These are phyloP conservation scores for Tympanoctomys barrerae DNA, from an alignment of 2,797 vertebrate genomes.

Conservation along the genomic window DNA sequence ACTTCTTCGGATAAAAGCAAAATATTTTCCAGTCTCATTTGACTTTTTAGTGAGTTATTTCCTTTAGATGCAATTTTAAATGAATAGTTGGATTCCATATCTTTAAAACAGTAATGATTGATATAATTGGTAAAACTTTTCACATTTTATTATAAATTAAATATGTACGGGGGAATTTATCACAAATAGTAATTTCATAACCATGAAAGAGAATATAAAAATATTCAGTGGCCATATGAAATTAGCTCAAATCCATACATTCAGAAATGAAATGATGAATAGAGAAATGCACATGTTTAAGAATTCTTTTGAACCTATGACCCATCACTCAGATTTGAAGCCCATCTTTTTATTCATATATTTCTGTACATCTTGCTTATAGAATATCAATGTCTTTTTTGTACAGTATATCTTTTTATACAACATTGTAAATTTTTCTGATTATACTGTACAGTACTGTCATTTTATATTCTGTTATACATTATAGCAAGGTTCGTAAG, in stretches of 20 bases:
- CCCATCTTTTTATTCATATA: background rate
- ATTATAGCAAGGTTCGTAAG: background rate
- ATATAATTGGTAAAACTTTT: background rate
- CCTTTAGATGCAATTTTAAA: background rate
- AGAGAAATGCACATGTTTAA: background rate
- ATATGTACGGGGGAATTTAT: background rate
- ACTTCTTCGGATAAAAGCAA: background rate
- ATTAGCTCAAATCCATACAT: background rate
- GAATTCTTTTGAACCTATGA: background rate
- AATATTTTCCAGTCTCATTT: background rate
- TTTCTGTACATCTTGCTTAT: background rate
- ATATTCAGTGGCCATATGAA: background rate
- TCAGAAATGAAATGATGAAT: background rate
- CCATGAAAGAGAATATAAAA: background rate
- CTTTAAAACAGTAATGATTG: background rate
- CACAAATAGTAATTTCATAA: background rate
- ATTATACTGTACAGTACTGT: background rate
- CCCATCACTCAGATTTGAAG: background rate
- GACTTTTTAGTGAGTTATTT: background rate
- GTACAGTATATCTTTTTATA: background rate
- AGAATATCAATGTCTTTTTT: background rate
- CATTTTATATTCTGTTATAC: background rate
- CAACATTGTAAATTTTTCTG: background rate
- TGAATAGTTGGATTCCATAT: background rate
- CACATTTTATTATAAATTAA: conserved; percentile 12